A percentile compares a stretch with the other conserved stretches of the same genome.
These are phyloP conservation scores for Semaprochilodus insignis DNA, from an alignment of 2,797 vertebrate genomes.

Conservation along the genomic window DNA sequence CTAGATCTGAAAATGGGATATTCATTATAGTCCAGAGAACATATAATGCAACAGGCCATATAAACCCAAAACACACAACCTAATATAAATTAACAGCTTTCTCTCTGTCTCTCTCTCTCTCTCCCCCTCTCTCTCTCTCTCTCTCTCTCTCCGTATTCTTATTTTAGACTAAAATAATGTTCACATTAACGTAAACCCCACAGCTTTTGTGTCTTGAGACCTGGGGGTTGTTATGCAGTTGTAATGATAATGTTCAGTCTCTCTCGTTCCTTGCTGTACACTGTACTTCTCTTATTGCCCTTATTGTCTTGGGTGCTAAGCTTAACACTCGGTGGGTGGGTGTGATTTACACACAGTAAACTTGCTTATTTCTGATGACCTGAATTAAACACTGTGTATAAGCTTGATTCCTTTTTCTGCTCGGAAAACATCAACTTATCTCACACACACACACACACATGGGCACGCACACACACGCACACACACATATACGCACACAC, in stretches of 20 bases:
- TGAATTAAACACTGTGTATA: background rate
- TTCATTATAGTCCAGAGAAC: background rate
- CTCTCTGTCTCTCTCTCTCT: no score
- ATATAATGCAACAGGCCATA: background rate
- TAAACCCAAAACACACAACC: background rate
- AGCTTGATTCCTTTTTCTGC: background rate
- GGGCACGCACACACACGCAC: background rate
- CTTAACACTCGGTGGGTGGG: background rate
- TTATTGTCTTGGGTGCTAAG: constrained; percentile 1
- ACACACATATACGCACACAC: background rate
- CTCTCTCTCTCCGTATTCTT: no score
- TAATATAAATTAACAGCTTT: no score
- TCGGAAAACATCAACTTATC: background rate
- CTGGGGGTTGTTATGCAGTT: background rate
- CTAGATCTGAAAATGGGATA: no score
- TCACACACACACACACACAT: background rate
- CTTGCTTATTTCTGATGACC: background rate
- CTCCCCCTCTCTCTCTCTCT: no score
- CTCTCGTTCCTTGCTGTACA: constrained; percentile 22
- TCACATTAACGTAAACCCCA: background rate
- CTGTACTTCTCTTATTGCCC: background rate
- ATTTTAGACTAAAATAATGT: no score
- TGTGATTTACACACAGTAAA: background rate
- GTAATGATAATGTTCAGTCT: background rate
- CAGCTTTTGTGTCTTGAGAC: no score